Conservation (phyloP, 2,797 vertebrate species). For the Tokudaia tokunoshimensis region DNA sequence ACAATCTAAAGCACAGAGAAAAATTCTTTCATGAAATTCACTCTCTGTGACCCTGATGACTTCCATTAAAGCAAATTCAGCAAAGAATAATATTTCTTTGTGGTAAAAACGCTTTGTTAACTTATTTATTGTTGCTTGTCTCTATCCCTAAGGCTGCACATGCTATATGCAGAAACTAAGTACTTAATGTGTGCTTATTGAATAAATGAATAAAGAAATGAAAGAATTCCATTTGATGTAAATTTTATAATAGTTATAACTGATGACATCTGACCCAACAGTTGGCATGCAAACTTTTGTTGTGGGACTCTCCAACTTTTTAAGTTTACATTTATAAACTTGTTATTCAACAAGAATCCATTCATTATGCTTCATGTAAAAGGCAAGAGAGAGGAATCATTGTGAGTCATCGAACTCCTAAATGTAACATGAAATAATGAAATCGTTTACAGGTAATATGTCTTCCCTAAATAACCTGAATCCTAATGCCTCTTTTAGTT, state of each 20-base stretch:
- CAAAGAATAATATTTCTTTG: not conserved
- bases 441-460: constrained; percentile 8
- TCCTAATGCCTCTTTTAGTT: not conserved
- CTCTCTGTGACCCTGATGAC: not conserved
- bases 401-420: not conserved
- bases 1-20: not conserved
- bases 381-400: constrained; percentile 29
- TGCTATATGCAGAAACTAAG: constrained; percentile 9
- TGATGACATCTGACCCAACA: constrained; percentile 13
- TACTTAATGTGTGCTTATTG: not conserved
- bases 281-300: not conserved
- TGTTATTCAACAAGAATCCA: constrained; percentile 38
- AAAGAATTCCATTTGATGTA: not conserved
- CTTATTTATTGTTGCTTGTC: not conserved
- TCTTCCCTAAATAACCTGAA: not conserved
- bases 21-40: not conserved
- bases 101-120: not conserved
- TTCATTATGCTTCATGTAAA: not conserved
- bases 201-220: not conserved
- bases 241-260: not conserved
- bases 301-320: not conserved
- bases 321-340: not conserved
- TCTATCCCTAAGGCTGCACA: not conserved
- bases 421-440: not conserved
- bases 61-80: not conserved